These are phyloP conservation scores for Pampus argenteus DNA, from an alignment of 2,797 vertebrate species.

Conservation along the genomic window DNA sequence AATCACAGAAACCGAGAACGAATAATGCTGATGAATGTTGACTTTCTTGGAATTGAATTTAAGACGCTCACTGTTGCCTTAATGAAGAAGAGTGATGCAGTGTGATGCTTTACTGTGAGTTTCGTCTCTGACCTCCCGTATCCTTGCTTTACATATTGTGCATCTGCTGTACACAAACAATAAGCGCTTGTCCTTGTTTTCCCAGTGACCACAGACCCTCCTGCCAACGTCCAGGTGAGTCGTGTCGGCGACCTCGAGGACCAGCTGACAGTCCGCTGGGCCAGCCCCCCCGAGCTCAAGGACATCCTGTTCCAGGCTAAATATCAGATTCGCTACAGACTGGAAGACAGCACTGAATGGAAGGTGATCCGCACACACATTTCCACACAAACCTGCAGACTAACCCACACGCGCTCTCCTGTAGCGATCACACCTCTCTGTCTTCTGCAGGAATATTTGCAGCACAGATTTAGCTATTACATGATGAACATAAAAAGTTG, in stretches of 20 bases:
- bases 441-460: slow-evolving; percentile 25
- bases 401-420: not conserved
- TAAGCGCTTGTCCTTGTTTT: slow-evolving; percentile 17
- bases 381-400: slow-evolving; percentile 8
- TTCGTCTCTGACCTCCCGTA: not conserved
- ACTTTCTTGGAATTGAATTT: not conserved
- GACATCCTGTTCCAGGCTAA: slow-evolving; percentile 97
- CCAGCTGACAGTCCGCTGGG: slow-evolving; percentile 94
- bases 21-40: not conserved
- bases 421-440: slow-evolving; percentile 17
- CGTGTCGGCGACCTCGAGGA: slow-evolving; percentile 92
- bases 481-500: slow-evolving; percentile 11
- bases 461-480: slow-evolving; percentile 14
- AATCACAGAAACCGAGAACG: not conserved
- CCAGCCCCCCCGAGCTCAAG: slow-evolving; percentile 91
- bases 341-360: slow-evolving; percentile 94
- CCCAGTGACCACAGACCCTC: slow-evolving; percentile 95
- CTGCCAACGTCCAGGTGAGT: slow-evolving; percentile 90
- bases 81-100: not conserved
- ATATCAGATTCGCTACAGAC: slow-evolving; percentile 96
- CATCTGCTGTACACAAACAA: slow-evolving; percentile 17
- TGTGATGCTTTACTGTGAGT: not conserved
- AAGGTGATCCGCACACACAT: slow-evolving; percentile 83
- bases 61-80: slow-evolving; percentile 1
- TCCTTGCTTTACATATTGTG: not conserved